A percentile compares a stretch with the other conserved stretches of the same genome.
These are phyloP conservation scores for Larimichthys polyactis DNA, from an alignment of 2,113 vertebrate genomes.

Conservation along the genomic window DNA sequence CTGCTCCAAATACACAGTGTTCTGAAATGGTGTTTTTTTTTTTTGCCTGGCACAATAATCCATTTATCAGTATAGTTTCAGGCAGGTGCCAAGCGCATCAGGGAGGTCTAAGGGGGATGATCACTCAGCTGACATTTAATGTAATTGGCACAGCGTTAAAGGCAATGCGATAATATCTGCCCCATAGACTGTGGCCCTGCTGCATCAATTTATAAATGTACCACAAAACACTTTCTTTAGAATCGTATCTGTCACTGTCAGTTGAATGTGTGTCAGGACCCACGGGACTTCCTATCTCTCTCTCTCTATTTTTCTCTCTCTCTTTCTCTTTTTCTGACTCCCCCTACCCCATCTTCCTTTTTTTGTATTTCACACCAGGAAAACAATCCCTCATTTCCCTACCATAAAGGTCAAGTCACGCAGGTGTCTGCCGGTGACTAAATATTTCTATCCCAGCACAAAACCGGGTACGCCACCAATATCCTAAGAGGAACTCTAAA, in stretches of 20 bases:
- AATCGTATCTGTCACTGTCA: slow-evolving; percentile 71
- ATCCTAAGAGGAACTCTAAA: slow-evolving; percentile 53
- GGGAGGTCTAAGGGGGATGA: slow-evolving; percentile 24
- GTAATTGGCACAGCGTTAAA: slow-evolving; percentile 42
- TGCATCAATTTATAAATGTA: slow-evolving; percentile 51
- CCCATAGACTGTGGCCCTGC: neutral
- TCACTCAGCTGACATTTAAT: slow-evolving; percentile 52
- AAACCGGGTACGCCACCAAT: slow-evolving; percentile 30
- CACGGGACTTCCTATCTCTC: slow-evolving; percentile 38
- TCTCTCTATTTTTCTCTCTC: neutral
- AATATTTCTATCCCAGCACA: slow-evolving; percentile 52
- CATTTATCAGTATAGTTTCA: slow-evolving; percentile 19
- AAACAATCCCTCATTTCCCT: slow-evolving; percentile 58
- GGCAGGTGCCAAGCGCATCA: slow-evolving; percentile 11
- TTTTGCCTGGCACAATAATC: neutral
- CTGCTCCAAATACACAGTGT: neutral
- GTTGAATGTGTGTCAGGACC: slow-evolving; percentile 75
- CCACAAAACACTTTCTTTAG: slow-evolving; percentile 53
- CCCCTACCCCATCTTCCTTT: neutral
- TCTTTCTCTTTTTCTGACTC: neutral
- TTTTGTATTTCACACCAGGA: slow-evolving; percentile 48
- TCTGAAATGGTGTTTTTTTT: neutral
- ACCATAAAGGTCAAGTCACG: slow-evolving; percentile 74
- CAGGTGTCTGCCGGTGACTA: slow-evolving; percentile 50
- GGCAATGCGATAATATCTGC: slow-evolving; percentile 36